phyloP scores from a whole-genome alignment of 2,888 invertebrate species.

The Blastobasis adustella region DNA sequence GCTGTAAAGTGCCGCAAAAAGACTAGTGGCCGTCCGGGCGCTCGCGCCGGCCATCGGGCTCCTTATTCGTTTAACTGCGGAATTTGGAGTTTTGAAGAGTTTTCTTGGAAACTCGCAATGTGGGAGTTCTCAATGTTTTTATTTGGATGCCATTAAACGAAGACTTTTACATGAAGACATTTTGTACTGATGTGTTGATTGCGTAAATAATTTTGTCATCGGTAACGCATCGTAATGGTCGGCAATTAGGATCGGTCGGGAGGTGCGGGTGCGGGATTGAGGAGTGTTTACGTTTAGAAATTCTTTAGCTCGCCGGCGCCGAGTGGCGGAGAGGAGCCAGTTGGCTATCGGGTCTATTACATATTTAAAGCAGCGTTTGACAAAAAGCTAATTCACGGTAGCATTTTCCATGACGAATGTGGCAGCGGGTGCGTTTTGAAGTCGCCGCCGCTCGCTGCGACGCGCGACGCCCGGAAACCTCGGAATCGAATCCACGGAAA shows the following conservation, averaged over 20 bases:
- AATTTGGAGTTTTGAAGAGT: constrained; percentile 53
- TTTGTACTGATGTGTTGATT: constrained; percentile 48
- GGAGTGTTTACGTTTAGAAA: too few relatives aligned
- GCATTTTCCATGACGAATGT: constrained; percentile 43
- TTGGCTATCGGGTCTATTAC: neutral
- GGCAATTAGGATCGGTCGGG: constrained; percentile 16
- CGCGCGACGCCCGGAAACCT: constrained; percentile 35
- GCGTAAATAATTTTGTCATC: constrained; percentile 36
- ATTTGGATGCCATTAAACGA: constrained; percentile 22
- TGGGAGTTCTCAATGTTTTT: constrained; percentile 57
- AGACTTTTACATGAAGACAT: constrained; percentile 55
- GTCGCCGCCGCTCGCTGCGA: constrained; percentile 1
- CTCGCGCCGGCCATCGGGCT: too few relatives aligned
- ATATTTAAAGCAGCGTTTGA: neutral
- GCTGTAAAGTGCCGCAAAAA: too few relatives aligned
- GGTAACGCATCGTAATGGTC: constrained; percentile 3
- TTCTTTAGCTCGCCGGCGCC: too few relatives aligned
- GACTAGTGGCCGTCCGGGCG: too few relatives aligned
- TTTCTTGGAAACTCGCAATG: constrained; percentile 59
- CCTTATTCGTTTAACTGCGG: constrained; percentile 55
- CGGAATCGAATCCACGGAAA: constrained; percentile 48
- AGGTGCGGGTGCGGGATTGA: neutral
- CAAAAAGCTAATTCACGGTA: constrained; percentile 23
- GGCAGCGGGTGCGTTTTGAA: constrained; percentile 10
- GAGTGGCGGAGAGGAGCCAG: too few relatives aligned